Evolutionary conservation across 2,797 vertebrate species (phyloP), one percentile per base, ranked within the genome.

Genomic region (Avahi laniger): DNA sequence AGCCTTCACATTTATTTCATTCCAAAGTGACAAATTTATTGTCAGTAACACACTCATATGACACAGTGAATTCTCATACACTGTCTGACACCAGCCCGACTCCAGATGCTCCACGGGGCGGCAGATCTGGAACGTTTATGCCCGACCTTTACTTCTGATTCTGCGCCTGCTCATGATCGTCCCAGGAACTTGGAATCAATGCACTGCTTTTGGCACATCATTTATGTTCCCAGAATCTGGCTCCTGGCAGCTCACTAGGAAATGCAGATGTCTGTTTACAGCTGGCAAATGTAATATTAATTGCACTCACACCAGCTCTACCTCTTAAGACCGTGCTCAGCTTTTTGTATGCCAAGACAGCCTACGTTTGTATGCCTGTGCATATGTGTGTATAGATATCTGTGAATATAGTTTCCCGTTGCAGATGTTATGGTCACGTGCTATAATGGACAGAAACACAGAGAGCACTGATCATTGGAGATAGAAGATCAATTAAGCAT

Each of bases 211-310:
- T 57, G 93, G 93, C 88, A 89, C 43, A 92, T 91, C 73, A 41
- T 80, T 96, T 91, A 84, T 65, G 61, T 70, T 97, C 67, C 69
- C 94, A 41, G 73, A 81, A 67, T 93, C 50, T 81, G 70, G 79
- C 76, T 95, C 81, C 90, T 84, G 90, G 97, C 59, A 97, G 73
- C 76, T 96, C 89, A 54, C 65, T 95, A 91, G 81, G 59, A 89
- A 94, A 96, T 88, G 82, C 91, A 92, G 92, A 80, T 97, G 93
- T 95, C 88, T 97, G 91, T 95, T 96, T 89, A 94, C 86, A 98
- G 69, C 95, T 96, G 85, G 92, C 54, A 96, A 95, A 83, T 57
- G 35, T 69, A 88, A 79, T 85, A 90, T 92, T 93, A 83, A 95
- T 96, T 96, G 94, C 81, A 73, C 61, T 94, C 28, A 50, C 33